Percentiles rank a stretch among this genome's conserved stretches.
These are phyloP conservation scores for Chaetodon trifasciatus DNA, from an alignment of 2,797 vertebrate species.

Conservation along the genomic window DNA sequence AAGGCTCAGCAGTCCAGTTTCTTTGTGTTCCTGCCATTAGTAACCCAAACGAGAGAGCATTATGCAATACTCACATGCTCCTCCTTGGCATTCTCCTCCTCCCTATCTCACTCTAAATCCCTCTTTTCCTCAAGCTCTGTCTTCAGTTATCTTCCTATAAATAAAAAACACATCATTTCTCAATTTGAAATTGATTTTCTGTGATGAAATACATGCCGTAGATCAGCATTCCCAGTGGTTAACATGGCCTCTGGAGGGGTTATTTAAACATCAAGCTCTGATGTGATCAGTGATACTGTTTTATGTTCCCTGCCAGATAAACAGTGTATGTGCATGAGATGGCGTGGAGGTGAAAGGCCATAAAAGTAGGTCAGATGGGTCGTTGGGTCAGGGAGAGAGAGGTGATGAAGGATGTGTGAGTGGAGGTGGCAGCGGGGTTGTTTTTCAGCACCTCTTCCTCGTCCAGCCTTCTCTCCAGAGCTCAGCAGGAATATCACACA, in stretches of 20 bases:
- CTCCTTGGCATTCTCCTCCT: conserved; percentile 33
- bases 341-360: conserved; percentile 33
- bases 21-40: conserved; percentile 40
- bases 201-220: conserved; percentile 9
- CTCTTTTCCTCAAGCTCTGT: conserved; percentile 34
- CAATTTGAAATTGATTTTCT: conserved; percentile 37
- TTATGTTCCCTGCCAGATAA: not conserved
- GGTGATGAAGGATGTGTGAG: conserved; percentile 61
- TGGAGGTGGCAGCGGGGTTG: conserved; percentile 61
- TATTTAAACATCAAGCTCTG: not conserved
- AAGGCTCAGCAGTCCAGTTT: conserved; percentile 20
- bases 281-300: conserved; percentile 2
- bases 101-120: conserved; percentile 32
- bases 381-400: conserved; percentile 14
- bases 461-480: conserved; percentile 66
- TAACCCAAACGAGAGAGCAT: conserved; percentile 40
- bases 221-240: conserved; percentile 6
- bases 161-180: conserved; percentile 41
- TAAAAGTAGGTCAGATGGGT: conserved; percentile 43
- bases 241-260: not conserved
- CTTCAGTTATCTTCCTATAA: conserved; percentile 43
- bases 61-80: conserved; percentile 48
- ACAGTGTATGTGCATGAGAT: not conserved
- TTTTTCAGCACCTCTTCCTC: conserved; percentile 69
- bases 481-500: conserved; percentile 78